Conservation (phyloP, 2,888 invertebrate genomes). For the Drosophila nr. perissopoda region DNA sequence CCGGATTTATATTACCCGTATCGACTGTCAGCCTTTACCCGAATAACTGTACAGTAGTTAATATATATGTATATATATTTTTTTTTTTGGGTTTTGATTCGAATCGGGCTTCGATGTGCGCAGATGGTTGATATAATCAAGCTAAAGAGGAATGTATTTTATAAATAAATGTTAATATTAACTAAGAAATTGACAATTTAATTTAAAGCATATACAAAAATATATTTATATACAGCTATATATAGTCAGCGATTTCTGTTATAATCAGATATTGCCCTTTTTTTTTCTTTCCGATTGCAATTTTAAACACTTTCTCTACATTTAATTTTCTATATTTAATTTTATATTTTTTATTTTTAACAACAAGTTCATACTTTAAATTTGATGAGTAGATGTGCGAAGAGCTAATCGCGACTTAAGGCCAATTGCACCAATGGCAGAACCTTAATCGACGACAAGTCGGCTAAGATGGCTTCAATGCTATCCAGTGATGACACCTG, state of each 20-base stretch:
- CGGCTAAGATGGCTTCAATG: conserved; percentile 94
- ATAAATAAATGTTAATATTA: background rate
- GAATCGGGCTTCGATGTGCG: background rate
- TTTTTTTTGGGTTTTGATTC: background rate
- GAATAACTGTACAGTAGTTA: background rate
- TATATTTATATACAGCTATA: background rate
- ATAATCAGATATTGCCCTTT: background rate
- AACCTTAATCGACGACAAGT: conserved; percentile 94
- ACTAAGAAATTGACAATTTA: background rate
- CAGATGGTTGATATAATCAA: background rate
- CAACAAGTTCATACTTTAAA: conserved; percentile 10
- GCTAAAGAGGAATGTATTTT: background rate
- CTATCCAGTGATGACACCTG: conserved; percentile 90
- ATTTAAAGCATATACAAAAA: background rate
- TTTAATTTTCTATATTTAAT: background rate
- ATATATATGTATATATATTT: background rate
- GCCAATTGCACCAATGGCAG: conserved; percentile 93
- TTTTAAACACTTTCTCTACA: background rate
- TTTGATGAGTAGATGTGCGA: conserved; percentile 3
- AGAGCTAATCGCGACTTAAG: conserved; percentile 87
- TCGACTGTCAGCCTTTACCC: conserved; percentile 2
- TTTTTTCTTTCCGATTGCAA: background rate
- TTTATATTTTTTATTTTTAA: background rate
- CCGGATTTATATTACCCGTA: conserved; percentile 21
- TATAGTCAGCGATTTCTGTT: background rate